phyloP scores from a whole-genome alignment of 2,888 invertebrate species.

The Harmothoe impar region DNA sequence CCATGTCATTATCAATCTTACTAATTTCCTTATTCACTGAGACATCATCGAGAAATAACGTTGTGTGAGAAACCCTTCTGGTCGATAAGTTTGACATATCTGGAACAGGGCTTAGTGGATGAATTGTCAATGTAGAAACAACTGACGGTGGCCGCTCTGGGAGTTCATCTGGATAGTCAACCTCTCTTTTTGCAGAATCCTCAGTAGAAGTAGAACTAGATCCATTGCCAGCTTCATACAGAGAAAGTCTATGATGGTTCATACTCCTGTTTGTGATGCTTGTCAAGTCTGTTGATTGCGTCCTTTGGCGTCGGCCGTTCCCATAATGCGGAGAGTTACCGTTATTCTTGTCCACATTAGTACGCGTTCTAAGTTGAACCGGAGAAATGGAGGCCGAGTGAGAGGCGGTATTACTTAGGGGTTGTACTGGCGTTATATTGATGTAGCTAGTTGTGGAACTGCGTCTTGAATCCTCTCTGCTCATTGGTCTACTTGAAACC shows the following conservation, averaged over 20 bases:
- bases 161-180: neutral
- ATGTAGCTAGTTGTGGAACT: neutral
- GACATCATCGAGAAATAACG: conserved; percentile 43
- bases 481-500: neutral
- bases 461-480: neutral
- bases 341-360: neutral
- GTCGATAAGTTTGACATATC: neutral
- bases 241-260: neutral
- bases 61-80: conserved; percentile 28
- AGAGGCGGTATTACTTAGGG: neutral
- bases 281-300: neutral
- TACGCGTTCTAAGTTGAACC: neutral
- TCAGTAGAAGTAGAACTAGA: neutral
- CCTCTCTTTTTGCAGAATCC: neutral
- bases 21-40: conserved; percentile 28
- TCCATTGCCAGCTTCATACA: neutral
- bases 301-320: neutral
- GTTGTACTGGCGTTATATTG: neutral
- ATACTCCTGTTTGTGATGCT: neutral
- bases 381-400: neutral
- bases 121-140: conserved; percentile 34
- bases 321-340: neutral
- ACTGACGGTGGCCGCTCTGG: conserved; percentile 42
- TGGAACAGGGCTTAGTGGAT: neutral
- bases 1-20: neutral